These are phyloP conservation scores for Latheticus oryzae DNA, from an alignment of 2,888 invertebrate species.

Conservation along the genomic window DNA sequence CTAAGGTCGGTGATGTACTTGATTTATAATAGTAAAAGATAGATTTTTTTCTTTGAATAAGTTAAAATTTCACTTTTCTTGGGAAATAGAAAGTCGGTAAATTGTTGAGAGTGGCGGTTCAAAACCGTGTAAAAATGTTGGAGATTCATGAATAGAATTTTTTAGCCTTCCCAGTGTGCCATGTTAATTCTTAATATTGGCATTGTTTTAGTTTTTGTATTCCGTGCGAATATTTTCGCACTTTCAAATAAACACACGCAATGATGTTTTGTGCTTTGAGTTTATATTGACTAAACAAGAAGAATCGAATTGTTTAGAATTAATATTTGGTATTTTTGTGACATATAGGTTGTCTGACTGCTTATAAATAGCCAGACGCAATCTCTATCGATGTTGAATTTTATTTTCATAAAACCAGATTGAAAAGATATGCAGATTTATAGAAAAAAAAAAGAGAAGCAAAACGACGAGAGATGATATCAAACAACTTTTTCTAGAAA, in stretches of 20 bases:
- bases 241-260: conserved; percentile 39
- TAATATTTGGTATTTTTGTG: conserved; percentile 15
- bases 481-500: conserved; percentile 27
- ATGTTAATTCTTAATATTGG: conserved; percentile 26
- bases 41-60: conserved; percentile 43
- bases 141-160: conserved; percentile 38
- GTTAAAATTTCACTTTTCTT: conserved; percentile 55
- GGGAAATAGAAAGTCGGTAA: conserved; percentile 53
- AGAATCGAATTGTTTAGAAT: conserved; percentile 12
- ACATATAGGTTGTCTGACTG: conserved; percentile 6
- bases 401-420: conserved; percentile 31
- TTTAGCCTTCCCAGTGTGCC: conserved; percentile 37
- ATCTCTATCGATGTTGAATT: conserved; percentile 21
- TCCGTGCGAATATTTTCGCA: conserved; percentile 42
- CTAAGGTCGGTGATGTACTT: no score
- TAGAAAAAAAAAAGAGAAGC: conserved; percentile 23
- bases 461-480: conserved; percentile 10
- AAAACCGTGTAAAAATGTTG: conserved; percentile 34
- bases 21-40: no score
- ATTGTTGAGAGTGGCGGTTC: conserved; percentile 36
- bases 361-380: conserved; percentile 9
- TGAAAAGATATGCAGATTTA: conserved; percentile 27
- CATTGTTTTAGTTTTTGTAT: conserved; percentile 36
- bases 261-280: conserved; percentile 22
- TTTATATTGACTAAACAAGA: conserved; percentile 18